Percentiles rank a stretch among this genome's conserved stretches.
phyloP scores from a whole-genome alignment of 1,140 invertebrate genomes.

The Euura lappo region DNA sequence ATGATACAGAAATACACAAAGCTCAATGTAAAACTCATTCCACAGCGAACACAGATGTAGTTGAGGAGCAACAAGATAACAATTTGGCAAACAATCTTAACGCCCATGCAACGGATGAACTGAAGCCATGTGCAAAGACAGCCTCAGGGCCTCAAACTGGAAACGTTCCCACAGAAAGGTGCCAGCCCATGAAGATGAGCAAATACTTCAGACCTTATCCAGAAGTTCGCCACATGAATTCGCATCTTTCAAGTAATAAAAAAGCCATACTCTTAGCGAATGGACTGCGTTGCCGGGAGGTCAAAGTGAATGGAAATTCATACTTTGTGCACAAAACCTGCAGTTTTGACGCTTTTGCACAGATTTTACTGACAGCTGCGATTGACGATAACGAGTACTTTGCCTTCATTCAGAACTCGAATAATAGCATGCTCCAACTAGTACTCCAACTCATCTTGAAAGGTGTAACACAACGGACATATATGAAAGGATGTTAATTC shows the following conservation, averaged over 20 bases:
- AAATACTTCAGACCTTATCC: constrained; percentile 18
- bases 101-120: too few species aligned
- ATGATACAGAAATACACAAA: too few species aligned
- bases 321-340: constrained; percentile 19
- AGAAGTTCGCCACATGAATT: constrained; percentile 16
- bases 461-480: constrained; percentile 1
- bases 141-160: neutral
- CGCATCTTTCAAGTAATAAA: neutral
- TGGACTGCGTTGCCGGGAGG: constrained; percentile 4
- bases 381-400: constrained; percentile 20
- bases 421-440: constrained; percentile 13
- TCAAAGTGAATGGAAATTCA: constrained; percentile 18
- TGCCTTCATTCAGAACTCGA: constrained; percentile 14
- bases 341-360: constrained; percentile 17
- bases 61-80: too few species aligned
- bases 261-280: constrained; percentile 16
- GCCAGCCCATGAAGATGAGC: constrained; percentile 1
- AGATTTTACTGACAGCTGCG: constrained; percentile 11
- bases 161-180: neutral
- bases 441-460: constrained; percentile 8
- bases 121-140: neutral
- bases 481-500: constrained; percentile 7
- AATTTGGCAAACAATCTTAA: too few species aligned
- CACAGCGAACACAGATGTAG: too few species aligned
- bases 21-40: too few species aligned